A percentile compares a stretch with the other conserved stretches of the same genome.
Evolutionary conservation across 2,797 vertebrate genomes (phyloP).

Genomic region (Trematomus bernacchii): DNA sequence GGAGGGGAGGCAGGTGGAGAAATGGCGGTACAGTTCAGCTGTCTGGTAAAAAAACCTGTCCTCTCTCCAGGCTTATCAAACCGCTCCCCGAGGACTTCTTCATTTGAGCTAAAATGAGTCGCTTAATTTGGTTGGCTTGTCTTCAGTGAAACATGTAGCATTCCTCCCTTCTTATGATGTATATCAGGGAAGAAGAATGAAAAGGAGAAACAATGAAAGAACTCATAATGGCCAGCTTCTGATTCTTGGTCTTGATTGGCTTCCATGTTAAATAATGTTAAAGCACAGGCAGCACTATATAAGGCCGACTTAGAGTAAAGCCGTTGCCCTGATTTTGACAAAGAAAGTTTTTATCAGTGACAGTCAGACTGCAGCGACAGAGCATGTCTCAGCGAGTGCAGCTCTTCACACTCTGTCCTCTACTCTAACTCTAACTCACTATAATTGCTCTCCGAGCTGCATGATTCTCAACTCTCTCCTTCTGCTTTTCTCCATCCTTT

Average conservation of each 20-base stretch:
- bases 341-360: slow-evolving; percentile 60
- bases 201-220: slow-evolving; percentile 14
- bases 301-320: slow-evolving; percentile 29
- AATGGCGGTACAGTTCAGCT: slow-evolving; percentile 50
- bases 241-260: slow-evolving; percentile 44
- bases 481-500: slow-evolving; percentile 7
- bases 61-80: slow-evolving; percentile 59
- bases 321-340: slow-evolving; percentile 53
- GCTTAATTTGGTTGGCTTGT: slow-evolving; percentile 26
- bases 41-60: slow-evolving; percentile 54
- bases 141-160: slow-evolving; percentile 24
- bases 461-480: slow-evolving; percentile 31
- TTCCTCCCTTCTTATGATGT: slow-evolving; percentile 17
- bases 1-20: slow-evolving; percentile 38
- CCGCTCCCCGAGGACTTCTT: slow-evolving; percentile 54
- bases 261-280: slow-evolving; percentile 47
- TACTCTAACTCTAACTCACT: slow-evolving; percentile 22
- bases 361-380: slow-evolving; percentile 61
- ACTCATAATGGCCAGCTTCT: slow-evolving; percentile 14
- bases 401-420: slow-evolving; percentile 38
- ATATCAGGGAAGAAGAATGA: slow-evolving; percentile 22
- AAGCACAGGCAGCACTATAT: slow-evolving; percentile 42
- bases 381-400: slow-evolving; percentile 35
- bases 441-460: slow-evolving; percentile 60
- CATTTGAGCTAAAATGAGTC: slow-evolving; percentile 70